Base-by-base conservation (phyloP, 2,113 vertebrate species). In the Hucho hucho region DNA sequence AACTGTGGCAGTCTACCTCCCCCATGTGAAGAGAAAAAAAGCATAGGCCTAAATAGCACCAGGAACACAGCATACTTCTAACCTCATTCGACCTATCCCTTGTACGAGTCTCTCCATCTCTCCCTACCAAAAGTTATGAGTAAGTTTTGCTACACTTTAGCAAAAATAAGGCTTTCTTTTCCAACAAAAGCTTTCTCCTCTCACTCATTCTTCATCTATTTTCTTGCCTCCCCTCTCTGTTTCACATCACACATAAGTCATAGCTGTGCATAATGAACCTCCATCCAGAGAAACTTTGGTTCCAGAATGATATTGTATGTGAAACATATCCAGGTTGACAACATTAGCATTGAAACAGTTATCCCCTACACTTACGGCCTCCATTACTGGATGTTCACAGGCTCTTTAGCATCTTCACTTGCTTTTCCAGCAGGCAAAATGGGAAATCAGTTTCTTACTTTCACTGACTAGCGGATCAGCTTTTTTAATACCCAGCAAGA, bases 1-100 rank as follows among this genome's bases (percentile, higher is more conserved):
- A 96, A 95, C 93, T 92, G 93, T 91, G 93, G 93, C 94, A 95
- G 94, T 95, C 95, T 95, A 93, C 94, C 93, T 93, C 92, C 91
- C 93, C 94, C 94, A 94, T 95, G 92, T 94, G 95, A 93, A 94
- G 92, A 63, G 43, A 93, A 93, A 6, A 61, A 37, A 75, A 22
- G 1, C 66, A 46, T n/a, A 22, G 32, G 20, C 3, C 37, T 47
- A 13, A 24, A 46, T 46, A 22, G 3, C 20, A 47, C 3, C 13
- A 18, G 4, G 37, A n/a, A 28, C 25, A 32, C 56, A n/a, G 69
- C 68, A 92, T 91, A 94, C 93, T 95, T 95, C 91, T 91, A 92
- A 96, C 95, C 93, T 91, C 88, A 91, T 90, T 87, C 91, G 86
- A 87, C 84, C 85, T 85, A 77, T 86, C 79, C 82, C 81, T 14